These are phyloP conservation scores for Halichoerus grypus DNA, from an alignment of 2,113 vertebrate genomes.

Conservation along the genomic window DNA sequence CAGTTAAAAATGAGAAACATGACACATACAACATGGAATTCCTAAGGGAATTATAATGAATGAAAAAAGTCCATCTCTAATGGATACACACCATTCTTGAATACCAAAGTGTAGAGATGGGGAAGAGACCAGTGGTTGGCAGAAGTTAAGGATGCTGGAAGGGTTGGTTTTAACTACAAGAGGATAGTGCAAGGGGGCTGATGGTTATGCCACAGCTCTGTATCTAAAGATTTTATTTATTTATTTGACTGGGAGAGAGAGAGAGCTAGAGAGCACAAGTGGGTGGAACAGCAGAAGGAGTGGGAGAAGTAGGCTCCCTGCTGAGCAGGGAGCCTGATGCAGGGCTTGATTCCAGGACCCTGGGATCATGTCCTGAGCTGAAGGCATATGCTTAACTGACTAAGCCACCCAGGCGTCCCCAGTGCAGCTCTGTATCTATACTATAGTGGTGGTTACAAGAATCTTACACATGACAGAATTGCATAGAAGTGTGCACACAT, in stretches of 20 bases:
- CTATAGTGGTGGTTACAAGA: not conserved
- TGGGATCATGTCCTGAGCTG: not conserved
- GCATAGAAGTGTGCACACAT: not conserved
- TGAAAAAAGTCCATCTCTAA: not conserved
- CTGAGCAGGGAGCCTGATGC: not conserved
- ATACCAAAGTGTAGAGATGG: not conserved
- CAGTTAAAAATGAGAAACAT: not conserved
- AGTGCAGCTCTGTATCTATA: not conserved
- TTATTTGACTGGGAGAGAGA: not conserved
- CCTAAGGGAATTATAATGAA: not conserved
- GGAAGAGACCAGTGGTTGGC: not conserved
- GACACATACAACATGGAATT: not conserved
- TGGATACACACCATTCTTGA: not conserved
- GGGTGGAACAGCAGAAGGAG: not conserved
- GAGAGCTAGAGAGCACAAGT: not conserved
- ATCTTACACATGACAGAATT: not conserved
- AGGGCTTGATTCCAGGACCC: not conserved
- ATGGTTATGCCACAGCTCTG: not conserved
- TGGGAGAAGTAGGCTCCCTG: not conserved
- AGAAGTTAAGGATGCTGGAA: not conserved
- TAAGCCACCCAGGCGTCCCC: not conserved
- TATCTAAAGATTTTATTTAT: not conserved
- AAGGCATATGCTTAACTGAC: not conserved
- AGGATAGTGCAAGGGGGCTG: not conserved
- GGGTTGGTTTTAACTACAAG: not conserved